phyloP scores from a whole-genome alignment of 2,888 invertebrate genomes.

The Lasioglossum lativentre region DNA sequence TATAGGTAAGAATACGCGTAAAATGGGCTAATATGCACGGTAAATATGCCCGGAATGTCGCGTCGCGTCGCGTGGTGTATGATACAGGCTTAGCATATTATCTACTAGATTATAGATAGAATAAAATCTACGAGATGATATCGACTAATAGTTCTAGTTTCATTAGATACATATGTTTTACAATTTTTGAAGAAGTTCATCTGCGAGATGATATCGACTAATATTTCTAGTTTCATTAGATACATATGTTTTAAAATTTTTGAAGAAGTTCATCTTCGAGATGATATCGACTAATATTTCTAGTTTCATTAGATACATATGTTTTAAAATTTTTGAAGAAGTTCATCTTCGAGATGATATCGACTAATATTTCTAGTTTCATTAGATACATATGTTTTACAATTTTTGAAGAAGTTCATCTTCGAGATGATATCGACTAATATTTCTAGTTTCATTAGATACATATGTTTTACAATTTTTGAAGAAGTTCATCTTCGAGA shows the following conservation, averaged over 20 bases:
- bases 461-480: no score
- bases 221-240: not conserved
- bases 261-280: no score
- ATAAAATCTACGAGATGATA: not conserved
- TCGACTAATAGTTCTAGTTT: not conserved
- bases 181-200: no score
- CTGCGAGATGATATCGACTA: not conserved
- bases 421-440: no score
- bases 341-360: no score
- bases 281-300: not conserved
- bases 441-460: no score
- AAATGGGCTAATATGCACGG: not conserved
- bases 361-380: not conserved
- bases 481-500: no score
- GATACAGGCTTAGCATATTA: not conserved
- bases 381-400: no score
- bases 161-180: not conserved
- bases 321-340: no score
- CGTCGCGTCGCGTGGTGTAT: not conserved
- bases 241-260: no score
- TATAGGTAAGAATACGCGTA: not conserved
- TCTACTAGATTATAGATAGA: no score
- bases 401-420: no score
- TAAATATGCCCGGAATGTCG: not conserved
- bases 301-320: not conserved